Evolutionary conservation across 2,888 invertebrate genomes (phyloP), one percentile per base, ranked within the genome.

Genomic region (Pyralis farinalis): DNA sequence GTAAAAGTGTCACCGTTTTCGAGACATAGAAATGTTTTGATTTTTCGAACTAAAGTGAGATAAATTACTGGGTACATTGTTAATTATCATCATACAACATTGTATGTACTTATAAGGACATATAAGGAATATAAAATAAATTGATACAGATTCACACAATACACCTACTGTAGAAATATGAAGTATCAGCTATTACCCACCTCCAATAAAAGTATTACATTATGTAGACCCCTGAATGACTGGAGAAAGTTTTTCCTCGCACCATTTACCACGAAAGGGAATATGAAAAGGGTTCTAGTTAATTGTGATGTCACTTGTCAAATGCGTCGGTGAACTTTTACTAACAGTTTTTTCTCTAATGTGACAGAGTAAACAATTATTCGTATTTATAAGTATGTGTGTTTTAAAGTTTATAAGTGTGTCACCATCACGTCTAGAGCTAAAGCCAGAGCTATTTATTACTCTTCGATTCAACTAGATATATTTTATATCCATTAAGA

Each of bases 251-350:
- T 69, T 68, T 65, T 63, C 65, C 62, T 55, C 70, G 71, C 64
- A 54, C 66, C 78, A 78, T 79, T 79, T 73, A 71, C 69, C 55
- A 44, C 44, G 58, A 63, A 65, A 64, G 48, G 59, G 56, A 61
- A 65, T 57, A 62, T 69, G 71, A 72, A 75, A 78, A 72, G 74
- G 77, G 77, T 75, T 67, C 54, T 44, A 63, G 64, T 70, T 76
- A 74, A 77, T 78, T 71, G 74, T 68, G 65, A 72, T 70, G 73
- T 78, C 75, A 66, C 65, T 63, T 69, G 72, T 76, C 69, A 37
- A 37, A 30, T 12, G 31, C 25, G 25, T 25, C 25, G 25, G 25
- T 7, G 25, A 25, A 25, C 25, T 25, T 25, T 25, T 25, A 25
- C 25, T 25, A 25, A 25, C 25, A 25, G 25, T 25, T 25, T 25